Conservation (phyloP, 2,888 invertebrate species). For the Eurois occulta region DNA sequence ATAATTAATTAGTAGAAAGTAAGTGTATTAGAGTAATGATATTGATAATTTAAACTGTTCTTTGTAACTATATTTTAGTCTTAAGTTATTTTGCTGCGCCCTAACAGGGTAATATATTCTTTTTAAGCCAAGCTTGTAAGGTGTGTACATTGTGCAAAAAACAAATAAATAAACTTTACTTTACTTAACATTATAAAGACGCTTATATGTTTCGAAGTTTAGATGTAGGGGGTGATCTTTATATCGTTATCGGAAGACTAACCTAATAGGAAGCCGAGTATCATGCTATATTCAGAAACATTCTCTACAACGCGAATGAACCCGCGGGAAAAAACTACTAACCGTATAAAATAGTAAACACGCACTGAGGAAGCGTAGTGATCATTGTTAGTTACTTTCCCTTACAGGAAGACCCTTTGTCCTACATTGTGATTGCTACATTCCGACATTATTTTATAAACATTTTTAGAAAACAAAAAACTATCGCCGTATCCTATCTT, state of each 20-base stretch:
- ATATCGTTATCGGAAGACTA: too few species aligned
- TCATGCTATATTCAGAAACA: neutral
- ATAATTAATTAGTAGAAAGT: too few species aligned
- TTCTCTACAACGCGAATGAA: neutral
- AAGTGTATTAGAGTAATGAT: too few species aligned
- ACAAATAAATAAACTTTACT: too few species aligned
- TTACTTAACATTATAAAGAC: neutral
- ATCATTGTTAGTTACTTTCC: neutral
- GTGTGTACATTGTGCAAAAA: too few species aligned
- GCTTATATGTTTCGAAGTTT: neutral
- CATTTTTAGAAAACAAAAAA: neutral
- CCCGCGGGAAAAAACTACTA: neutral
- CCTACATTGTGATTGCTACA: neutral
- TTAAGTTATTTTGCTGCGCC: too few species aligned
- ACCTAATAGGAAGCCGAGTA: neutral
- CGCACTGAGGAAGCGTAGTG: neutral
- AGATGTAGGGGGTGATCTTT: neutral
- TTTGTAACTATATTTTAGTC: too few species aligned
- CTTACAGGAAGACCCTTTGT: neutral
- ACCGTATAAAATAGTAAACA: neutral
- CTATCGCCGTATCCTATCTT: constrained; percentile 71
- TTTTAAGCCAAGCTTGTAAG: too few species aligned
- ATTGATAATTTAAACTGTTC: too few species aligned
- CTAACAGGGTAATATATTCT: too few species aligned
- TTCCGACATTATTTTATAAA: constrained; percentile 7